Evolutionary conservation across 2,113 vertebrate genomes (phyloP).

Genomic region (Erinaceus europaeus): DNA sequence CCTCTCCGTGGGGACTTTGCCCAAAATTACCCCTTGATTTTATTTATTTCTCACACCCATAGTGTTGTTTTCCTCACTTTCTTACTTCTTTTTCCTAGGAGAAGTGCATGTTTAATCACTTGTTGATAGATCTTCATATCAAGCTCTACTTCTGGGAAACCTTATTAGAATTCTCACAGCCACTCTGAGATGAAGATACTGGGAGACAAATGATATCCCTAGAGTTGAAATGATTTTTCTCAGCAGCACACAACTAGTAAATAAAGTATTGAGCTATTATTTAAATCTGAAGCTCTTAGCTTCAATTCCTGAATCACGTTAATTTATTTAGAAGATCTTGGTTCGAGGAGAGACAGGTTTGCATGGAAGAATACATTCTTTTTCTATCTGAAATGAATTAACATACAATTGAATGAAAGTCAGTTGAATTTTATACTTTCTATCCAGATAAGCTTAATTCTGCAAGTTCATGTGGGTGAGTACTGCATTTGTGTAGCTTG

Average conservation of each 20-base stretch:
- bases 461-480: background rate
- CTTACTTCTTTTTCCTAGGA: background rate
- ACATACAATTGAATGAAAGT: conserved; percentile 31
- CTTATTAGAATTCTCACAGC: background rate
- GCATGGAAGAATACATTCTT: background rate
- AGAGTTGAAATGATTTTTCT: background rate
- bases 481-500: conserved; percentile 11
- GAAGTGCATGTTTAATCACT: background rate
- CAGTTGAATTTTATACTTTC: conserved; percentile 46
- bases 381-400: background rate
- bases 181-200: background rate
- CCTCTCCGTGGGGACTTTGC: background rate
- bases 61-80: background rate
- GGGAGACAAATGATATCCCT: background rate
- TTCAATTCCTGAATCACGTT: background rate
- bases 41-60: background rate
- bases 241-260: background rate
- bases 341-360: conserved; percentile 23
- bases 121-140: background rate
- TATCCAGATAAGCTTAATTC: conserved; percentile 45
- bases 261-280: background rate
- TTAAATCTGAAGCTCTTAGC: background rate
- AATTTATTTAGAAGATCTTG: conserved; percentile 27
- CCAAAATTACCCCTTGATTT: background rate
- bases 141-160: background rate